Base-by-base conservation (phyloP, 2,797 vertebrate species). In the Synanceia verrucosa region DNA sequence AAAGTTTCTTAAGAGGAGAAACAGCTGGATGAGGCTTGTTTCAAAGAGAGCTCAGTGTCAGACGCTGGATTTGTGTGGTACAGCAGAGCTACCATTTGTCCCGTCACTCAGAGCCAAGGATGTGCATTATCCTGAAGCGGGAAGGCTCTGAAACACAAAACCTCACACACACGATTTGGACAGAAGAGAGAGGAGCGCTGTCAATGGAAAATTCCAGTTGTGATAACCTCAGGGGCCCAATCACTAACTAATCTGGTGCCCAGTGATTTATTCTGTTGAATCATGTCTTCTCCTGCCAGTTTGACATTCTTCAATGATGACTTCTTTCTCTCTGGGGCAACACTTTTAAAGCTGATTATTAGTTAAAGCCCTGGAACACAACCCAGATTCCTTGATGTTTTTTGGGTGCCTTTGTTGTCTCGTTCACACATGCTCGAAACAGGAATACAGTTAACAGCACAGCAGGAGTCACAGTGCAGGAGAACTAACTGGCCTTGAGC, bases 281-380 rank as follows among this genome's bases (percentile, higher is more conserved):
- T 93, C 90, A 89, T 91, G 92, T 91, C 90, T 90, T 88, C 90
- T 90, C 86, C 86, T 92, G 92, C 90, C 92, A 92, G 87, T 81
- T 76, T 83, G 59, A 85, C 91, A 92, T 92, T 92, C 89, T 92
- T 92, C 74, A 16, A 83, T 84, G 89, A 91, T 92, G 89, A 92
- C 76, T 86, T 89, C 86, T 76, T 72, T 76, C 53, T 80, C 74
- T 91, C 81, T 83, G 67, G 86, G 81, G 82, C 85, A 87, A 86
- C 81, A 84, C 75, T 88, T n/a, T 87, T 75, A 86, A 82, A 86
- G 86, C 81, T 86, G 86, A 90, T 91, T 87, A 86, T 89, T 86
- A 85, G 85, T 89, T 89, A 74, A 84, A 84, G 68, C 69, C 52
- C 81, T 85, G 83, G 79, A 91, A 85, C 83, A 73, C 59, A 23